Base-by-base conservation (phyloP, 2,797 vertebrate genomes). In the Chrysocyon brachyurus region DNA sequence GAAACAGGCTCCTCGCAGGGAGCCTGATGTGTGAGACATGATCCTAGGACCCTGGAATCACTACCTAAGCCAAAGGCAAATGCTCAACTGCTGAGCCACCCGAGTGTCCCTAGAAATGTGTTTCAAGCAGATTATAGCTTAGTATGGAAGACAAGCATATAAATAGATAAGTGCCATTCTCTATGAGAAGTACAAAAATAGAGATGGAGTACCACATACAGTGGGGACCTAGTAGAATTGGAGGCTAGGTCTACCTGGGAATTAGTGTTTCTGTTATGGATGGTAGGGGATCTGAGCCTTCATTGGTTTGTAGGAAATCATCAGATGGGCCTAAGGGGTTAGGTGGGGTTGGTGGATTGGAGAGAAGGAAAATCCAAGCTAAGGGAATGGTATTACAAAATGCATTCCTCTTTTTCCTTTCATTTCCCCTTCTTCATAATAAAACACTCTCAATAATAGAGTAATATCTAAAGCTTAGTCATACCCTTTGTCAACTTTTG, bases 391-490 rank as follows among this genome's bases (percentile, higher is more conserved):
- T n/a, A 3, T 70, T 94, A 6, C 40, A 26, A 85, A 31, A 95
- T 24, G 17, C 5, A 57, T 12, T 28, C 3, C 21, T 78, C 21
- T 19, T 26, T 82, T 75, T 70, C 15, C 2, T 77, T 56, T 17
- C 9, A 21, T 33, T 31, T 52, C 75, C 17, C 12, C 3, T 68
- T 49, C 61, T 46, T 57, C 14, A 73, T 57, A 79, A 63, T 78
- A 91, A 84, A 52, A 83, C 14, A 87, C 3, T 68, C 49, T 84
- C 17, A 81, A 28, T 89, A 89, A 91, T 64, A 90, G 73, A 90
- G 46, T 52, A 52, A 31, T 77, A 77, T 46, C 33, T 73, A 88
- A 91, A 73, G 70, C 2, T 11, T 12, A 40, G 8, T 22, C n/a
- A 83, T 79, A 6, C 7, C 3, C 4, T 28, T 72, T 87, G 92